Percentiles rank a stretch among this genome's conserved stretches.
These are phyloP conservation scores for Pithys albifrons DNA, from an alignment of 2,113 vertebrate genomes.

Conservation along the genomic window DNA sequence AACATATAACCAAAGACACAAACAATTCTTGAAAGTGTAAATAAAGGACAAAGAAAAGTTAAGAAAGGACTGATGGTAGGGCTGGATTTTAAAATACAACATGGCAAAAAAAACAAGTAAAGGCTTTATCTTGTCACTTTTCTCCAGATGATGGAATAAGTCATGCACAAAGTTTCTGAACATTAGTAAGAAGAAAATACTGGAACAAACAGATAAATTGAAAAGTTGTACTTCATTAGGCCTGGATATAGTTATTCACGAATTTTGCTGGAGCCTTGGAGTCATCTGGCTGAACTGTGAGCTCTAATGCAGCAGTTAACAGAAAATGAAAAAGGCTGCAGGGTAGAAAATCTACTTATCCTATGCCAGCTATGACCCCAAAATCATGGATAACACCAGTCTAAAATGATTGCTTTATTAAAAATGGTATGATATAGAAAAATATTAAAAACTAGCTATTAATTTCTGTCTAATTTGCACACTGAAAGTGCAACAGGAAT, in stretches of 20 bases:
- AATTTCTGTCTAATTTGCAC: neutral
- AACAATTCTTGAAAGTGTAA: neutral
- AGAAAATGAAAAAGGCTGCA: constrained; percentile 16
- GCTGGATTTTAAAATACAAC: neutral
- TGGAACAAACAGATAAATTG: constrained; percentile 12
- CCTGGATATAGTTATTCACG: neutral
- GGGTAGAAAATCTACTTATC: constrained; percentile 21
- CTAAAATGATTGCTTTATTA: neutral
- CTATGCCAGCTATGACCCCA: neutral
- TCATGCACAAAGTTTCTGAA: neutral
- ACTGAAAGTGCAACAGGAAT: neutral
- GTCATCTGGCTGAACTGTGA: constrained; percentile 16
- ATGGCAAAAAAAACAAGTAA: neutral
- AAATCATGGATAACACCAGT: neutral
- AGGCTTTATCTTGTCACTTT: neutral
- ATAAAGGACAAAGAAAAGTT: neutral
- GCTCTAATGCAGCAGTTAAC: constrained; percentile 20
- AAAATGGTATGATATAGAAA: neutral
- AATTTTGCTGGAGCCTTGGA: neutral
- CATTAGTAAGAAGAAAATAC: neutral
- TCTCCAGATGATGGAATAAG: neutral
- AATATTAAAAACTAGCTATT: neutral
- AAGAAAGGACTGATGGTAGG: neutral
- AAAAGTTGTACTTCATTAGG: constrained; percentile 28
- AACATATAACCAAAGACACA: neutral